phyloP scores from a whole-genome alignment of 2,113 vertebrate species.

The Urocolius indicus region DNA sequence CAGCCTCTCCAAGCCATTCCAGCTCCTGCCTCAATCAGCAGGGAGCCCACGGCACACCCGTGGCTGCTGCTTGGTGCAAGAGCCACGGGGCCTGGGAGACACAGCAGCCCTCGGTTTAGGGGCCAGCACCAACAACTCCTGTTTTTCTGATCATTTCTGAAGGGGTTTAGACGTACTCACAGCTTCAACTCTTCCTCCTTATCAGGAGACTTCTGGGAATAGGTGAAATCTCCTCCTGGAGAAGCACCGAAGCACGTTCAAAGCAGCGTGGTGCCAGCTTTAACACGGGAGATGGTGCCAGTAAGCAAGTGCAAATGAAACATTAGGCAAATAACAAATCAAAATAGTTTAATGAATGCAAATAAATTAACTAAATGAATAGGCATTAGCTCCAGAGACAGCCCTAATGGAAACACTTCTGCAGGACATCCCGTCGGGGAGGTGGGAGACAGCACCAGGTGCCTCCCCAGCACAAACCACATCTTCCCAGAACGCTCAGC shows the following conservation, averaged over 20 bases:
- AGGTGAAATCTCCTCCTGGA: not conserved
- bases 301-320: not conserved
- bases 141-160: not conserved
- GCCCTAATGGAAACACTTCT: not conserved
- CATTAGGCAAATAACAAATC: not conserved
- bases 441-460: not conserved
- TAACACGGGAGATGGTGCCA: not conserved
- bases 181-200: not conserved
- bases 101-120: accelerated
- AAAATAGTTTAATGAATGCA: not conserved
- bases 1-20: not conserved
- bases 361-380: not conserved
- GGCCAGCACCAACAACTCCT: not conserved
- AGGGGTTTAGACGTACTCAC: not conserved
- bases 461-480: not conserved
- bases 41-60: not conserved
- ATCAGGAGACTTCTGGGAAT: not conserved
- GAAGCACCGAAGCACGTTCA: not conserved
- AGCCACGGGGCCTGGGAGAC: accelerated
- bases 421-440: not conserved
- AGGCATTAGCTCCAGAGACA: not conserved
- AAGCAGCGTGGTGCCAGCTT: accelerated
- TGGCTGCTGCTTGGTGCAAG: accelerated
- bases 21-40: not conserved
- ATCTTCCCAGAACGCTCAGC: not conserved